Percentiles rank a stretch among this genome's conserved stretches.
phyloP scores from a whole-genome alignment of 2,797 vertebrate genomes.

The Argentina silus region DNA sequence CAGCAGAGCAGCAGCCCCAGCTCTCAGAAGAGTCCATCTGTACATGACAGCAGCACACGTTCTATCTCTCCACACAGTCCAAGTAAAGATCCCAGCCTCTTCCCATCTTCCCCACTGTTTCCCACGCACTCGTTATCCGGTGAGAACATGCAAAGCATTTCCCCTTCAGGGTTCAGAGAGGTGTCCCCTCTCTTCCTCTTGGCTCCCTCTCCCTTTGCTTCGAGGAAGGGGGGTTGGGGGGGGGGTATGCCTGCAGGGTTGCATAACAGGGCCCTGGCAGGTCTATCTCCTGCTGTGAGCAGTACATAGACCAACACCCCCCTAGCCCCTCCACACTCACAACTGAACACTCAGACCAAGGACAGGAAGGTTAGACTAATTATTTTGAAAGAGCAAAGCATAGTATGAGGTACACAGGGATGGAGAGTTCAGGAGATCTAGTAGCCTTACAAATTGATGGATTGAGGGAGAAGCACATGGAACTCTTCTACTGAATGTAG shows the following conservation, averaged over 20 bases:
- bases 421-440: not conserved
- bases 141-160: conserved; percentile 57
- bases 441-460: too few species aligned
- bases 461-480: too few species aligned
- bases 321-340: not conserved
- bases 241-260: conserved; percentile 55
- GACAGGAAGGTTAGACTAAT: not conserved
- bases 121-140: conserved; percentile 55
- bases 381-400: not conserved
- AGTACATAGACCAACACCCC: conserved; percentile 18
- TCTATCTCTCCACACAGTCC: conserved; percentile 25
- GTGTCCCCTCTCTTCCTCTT: conserved; percentile 35
- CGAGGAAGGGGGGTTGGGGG: not conserved
- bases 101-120: conserved; percentile 31
- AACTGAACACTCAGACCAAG: not conserved
- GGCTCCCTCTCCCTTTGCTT: not conserved
- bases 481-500: too few species aligned
- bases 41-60: conserved; percentile 48
- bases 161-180: conserved; percentile 50
- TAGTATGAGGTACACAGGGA: not conserved
- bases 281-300: conserved; percentile 45
- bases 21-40: conserved; percentile 65
- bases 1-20: conserved; percentile 37
- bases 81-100: conserved; percentile 33
- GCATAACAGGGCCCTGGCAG: conserved; percentile 53